Evolutionary conservation across 2,797 vertebrate species (phyloP), one percentile per base, ranked within the genome.

Genomic region (Sebastes oblongus): DNA sequence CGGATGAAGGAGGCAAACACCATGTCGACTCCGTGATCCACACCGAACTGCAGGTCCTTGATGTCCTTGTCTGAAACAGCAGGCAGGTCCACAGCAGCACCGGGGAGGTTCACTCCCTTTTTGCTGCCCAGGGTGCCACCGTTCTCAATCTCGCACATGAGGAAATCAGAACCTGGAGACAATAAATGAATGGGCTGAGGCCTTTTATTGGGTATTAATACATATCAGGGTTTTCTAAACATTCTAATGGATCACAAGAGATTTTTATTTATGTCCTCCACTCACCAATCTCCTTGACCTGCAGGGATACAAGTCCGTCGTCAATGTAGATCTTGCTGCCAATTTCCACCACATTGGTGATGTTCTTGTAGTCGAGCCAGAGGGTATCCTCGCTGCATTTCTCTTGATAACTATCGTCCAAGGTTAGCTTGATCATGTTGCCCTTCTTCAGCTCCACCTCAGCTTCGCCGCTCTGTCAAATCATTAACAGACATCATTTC

Each of bases 1-100:
- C 97, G 98, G 91, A 99, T 99, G 93, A 99, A 99, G 64, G 98
- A 99, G 1, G 98, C 98, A 2, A 99, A 99, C 70, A 99, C 96
- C 97, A 99, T 99, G 90, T 99, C 98, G 1, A 99, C 98, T 0
- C 97, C 96, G 85, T 99, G 97, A 54, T 94, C 94, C 55, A 99
- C 95, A 0, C 98, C 98, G 0, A 99, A 99, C 88, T 96, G 95
- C 27, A 99, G 95, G 80, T 99, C 98, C 85, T 97, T 67, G 82
- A 99, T 77, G 91, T 99, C 98, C 92, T 99, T 99, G 0, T 97
- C 96, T 0, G 98, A 99, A 55, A 99, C 98, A 0, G 98, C 98
- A 0, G 98, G 98, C 88, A 99, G 94, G 85, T 99, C 98, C 0
- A 99, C 98, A 0, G 98, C 98, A 0, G 98, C 98, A 0, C 98